Base-by-base conservation (phyloP, 2,888 invertebrate species). In the Acronicta alni region DNA sequence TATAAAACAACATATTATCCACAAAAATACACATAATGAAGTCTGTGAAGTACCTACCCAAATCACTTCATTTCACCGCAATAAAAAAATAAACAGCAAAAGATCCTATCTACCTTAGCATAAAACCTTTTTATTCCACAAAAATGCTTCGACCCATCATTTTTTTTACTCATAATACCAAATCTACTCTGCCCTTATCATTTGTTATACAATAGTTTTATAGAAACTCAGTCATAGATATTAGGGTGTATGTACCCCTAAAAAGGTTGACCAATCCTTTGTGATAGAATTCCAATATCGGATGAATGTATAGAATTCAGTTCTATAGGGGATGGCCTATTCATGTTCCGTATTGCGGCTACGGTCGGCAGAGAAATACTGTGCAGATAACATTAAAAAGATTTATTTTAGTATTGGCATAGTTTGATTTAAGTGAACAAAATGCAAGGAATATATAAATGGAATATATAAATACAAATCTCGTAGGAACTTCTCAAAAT, bases 221-320 rank as follows among this genome's bases (percentile, higher is more conserved):
- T 73, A 69, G 65, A 67, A 60, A 57, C 65, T 68, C 72, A 78
- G 72, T 65, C 76, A 77, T 77, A 79, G 76, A 78, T 82, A 76
- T 75, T 67, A 74, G 63, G 61, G 77, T 67, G 67, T 74, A 67
- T 51, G 49, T 70, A 66, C 66, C 77, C 80, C 83, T 84, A 82
- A 88, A 88, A 90, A 89, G 88, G 89, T 87, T 89, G 90, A 89
- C 90, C 91, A 90, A 83, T 84, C 88, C 87, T 89, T 91, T 92
- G 91, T 92, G 84, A 84, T 81, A 82, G 84, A 86, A 91, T 90
- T 89, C 91, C 90, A 90, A 92, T 92, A 92, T 88, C 86, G 84
- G 80, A 84, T 81, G 82, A 84, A 84, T 80, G 86, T 87, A 88
- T 88, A 88, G 87, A 86, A 84, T 80, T 75, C 75, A 77, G 72